These are phyloP conservation scores for Centruroides vittatus DNA, from an alignment of 1,140 invertebrate genomes.

Conservation along the genomic window DNA sequence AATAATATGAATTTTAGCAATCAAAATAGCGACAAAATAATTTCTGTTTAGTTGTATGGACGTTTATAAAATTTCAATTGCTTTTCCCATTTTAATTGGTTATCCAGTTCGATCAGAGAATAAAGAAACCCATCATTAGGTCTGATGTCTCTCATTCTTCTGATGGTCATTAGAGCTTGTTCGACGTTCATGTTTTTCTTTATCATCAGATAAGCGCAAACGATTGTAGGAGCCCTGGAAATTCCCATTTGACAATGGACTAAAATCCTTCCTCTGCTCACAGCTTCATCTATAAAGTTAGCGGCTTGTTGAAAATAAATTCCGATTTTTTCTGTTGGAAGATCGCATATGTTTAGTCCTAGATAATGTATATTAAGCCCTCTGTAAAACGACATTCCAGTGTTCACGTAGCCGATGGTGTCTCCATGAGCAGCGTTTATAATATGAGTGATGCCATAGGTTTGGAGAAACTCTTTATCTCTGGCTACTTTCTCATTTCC, in stretches of 20 bases:
- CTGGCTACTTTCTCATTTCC: too few species aligned
- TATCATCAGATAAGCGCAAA: slow-evolving; percentile 69
- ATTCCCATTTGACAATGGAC: slow-evolving; percentile 87
- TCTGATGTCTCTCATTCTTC: slow-evolving; percentile 43
- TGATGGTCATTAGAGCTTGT: slow-evolving; percentile 54
- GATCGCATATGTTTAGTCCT: slow-evolving; percentile 4
- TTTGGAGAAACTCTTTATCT: slow-evolving; percentile 37
- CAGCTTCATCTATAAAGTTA: slow-evolving; percentile 27
- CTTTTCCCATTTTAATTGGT: slow-evolving; percentile 20
- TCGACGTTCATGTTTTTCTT: slow-evolving; percentile 42
- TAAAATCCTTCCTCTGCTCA: slow-evolving; percentile 45
- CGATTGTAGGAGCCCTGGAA: slow-evolving; percentile 65
- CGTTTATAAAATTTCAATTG: too few species aligned
- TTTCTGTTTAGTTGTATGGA: too few species aligned
- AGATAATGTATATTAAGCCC: slow-evolving; percentile 2
- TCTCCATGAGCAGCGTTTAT: slow-evolving; percentile 72
- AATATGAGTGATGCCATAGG: slow-evolving; percentile 67
- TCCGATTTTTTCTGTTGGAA: background rate
- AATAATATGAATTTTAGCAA: too few species aligned
- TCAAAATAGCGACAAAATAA: too few species aligned
- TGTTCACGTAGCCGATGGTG: slow-evolving; percentile 55
- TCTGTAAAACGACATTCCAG: background rate
- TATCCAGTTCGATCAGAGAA: slow-evolving; percentile 38
- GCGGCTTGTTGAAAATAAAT: slow-evolving; percentile 4
- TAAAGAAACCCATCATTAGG: slow-evolving; percentile 65